Evolutionary conservation across 2,888 invertebrate species (phyloP), one percentile per base, ranked within the genome.

Genomic region (Glyphotaelius pellucidus): DNA sequence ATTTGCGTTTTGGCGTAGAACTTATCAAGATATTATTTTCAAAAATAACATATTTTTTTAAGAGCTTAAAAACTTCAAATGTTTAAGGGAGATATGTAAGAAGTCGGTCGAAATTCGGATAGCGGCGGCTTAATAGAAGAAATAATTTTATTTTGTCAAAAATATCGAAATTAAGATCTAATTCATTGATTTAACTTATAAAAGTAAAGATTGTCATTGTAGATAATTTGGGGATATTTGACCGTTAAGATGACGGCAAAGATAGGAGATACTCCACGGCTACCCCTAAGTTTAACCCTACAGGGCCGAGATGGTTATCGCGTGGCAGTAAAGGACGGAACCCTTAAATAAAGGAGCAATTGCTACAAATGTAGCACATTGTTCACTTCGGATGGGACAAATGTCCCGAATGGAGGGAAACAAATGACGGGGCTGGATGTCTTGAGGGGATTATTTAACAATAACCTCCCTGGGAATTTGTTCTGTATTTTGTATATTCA

Each of bases 361-460:
- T 80, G 80, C 38, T 32, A n/a, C 35, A 89, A 89, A 89, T 89
- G 35, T 80, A 89, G 89, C 80, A 80, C 79, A 87, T 87, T 47
- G 87, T 87, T 87, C 87, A 87, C 52, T 87, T 52, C 87, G 35
- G 35, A 85, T 38, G 38, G 35, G 32, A 38, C 35, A 87, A 87
- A 31, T 87, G 87, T 47, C 47, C 31, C 47, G 87, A 87, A 31
- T 87, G 32, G 87, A 38, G 85, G 32, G 52, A 87, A 87, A 87
- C 87, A 87, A 87, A 87, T 31, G 32, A 31, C 47, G 9, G 52
- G 87, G 31, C 30, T 31, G n/a, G 32, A 52, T 52, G 87, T 87
- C 87, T 87, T 30, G 87, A 87, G 87, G 52, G 87, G 87, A 87
- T 87, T 87, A 87, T 52, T 87, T 12, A 47, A 87, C 87, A 87